Evolutionary conservation across 2,113 vertebrate species (phyloP).

Genomic region (Crotalus horridus): DNA sequence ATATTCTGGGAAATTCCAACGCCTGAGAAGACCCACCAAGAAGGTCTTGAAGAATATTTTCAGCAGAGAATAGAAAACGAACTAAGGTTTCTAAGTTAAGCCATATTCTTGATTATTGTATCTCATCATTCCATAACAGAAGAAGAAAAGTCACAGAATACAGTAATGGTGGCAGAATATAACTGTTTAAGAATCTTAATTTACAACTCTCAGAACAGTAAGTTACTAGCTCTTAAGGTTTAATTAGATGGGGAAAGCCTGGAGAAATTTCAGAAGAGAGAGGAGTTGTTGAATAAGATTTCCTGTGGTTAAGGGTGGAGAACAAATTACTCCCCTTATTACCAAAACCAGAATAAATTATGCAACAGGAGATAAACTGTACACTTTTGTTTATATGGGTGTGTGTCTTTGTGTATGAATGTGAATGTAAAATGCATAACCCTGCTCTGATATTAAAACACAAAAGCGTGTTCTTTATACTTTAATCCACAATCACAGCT

Average conservation of each 20-base stretch:
- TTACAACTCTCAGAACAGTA: not conserved
- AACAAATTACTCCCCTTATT: not conserved
- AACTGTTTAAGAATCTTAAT: not conserved
- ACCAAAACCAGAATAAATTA: constrained; percentile 9
- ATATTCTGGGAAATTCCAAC: not conserved
- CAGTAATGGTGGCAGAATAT: too few relatives aligned
- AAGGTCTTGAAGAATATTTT: not conserved
- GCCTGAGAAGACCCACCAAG: not conserved
- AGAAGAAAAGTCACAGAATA: not conserved
- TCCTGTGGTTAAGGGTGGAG: constrained; percentile 27
- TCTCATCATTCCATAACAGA: not conserved
- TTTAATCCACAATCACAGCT: not conserved
- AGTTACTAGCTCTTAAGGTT: not conserved
- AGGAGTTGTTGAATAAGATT: constrained; percentile 23
- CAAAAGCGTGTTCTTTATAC: not conserved
- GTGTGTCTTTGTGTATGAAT: not conserved
- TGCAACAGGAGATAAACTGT: not conserved
- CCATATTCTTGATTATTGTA: not conserved
- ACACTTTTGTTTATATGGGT: not conserved
- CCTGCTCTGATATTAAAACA: not conserved
- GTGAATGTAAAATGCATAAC: not conserved
- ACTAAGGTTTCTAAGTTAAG: not conserved
- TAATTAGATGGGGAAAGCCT: not conserved
- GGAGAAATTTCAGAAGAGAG: constrained; percentile 13
- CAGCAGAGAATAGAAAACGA: not conserved